Evolutionary conservation across 1,140 invertebrate species (phyloP).

Genomic region (Lasioglossum baleicum): DNA sequence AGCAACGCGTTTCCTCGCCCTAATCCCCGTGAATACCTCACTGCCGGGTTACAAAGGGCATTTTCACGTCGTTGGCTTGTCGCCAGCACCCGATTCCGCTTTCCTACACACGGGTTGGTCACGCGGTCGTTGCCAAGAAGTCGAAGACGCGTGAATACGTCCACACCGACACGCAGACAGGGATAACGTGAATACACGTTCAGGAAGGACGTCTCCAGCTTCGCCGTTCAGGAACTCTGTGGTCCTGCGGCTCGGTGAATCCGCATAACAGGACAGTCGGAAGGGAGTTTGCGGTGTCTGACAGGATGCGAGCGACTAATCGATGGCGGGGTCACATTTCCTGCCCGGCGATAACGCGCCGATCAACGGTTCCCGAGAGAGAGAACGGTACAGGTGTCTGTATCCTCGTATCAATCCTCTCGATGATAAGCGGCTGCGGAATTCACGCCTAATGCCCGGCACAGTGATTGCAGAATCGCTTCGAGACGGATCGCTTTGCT

Average conservation of each 20-base stretch:
- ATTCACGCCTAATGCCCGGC: background rate
- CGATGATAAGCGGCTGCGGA: constrained; percentile 31
- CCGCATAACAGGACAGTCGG: constrained; percentile 14
- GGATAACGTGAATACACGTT: too few relatives aligned
- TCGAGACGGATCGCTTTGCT: background rate
- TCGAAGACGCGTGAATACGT: too few relatives aligned
- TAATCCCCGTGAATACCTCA: too few relatives aligned
- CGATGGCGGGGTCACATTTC: constrained; percentile 40
- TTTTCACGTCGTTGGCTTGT: too few relatives aligned
- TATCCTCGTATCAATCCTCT: constrained; percentile 10
- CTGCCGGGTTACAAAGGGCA: too few relatives aligned
- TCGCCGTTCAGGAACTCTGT: background rate
- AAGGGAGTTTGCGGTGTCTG: constrained; percentile 16
- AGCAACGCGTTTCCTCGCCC: too few relatives aligned
- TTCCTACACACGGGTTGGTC: too few relatives aligned
- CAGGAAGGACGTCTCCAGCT: too few relatives aligned
- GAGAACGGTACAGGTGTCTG: constrained; percentile 4
- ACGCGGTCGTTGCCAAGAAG: too few relatives aligned
- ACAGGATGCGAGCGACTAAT: constrained; percentile 31
- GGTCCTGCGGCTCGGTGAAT: background rate
- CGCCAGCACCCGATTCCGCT: too few relatives aligned
- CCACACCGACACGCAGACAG: too few relatives aligned
- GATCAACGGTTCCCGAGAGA: background rate
- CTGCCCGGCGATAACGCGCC: constrained; percentile 12
- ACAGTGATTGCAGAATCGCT: background rate